Evolutionary conservation across 2,888 invertebrate species (phyloP).

Genomic region (Sericinus montela): DNA sequence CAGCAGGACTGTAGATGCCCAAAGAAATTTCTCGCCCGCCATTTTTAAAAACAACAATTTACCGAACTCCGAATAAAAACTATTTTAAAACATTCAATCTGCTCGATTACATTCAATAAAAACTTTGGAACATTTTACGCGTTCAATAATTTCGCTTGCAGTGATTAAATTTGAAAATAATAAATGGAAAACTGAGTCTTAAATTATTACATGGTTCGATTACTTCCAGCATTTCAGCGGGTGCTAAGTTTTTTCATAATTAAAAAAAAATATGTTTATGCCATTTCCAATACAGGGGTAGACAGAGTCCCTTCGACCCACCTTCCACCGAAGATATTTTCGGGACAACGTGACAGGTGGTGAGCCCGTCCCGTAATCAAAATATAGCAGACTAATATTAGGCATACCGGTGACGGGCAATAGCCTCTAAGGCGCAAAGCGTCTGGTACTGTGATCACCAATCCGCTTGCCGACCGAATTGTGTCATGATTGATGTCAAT

Average conservation of each 20-base stretch:
- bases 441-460: too few species aligned
- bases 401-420: too few species aligned
- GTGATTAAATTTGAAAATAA: conserved; percentile 19
- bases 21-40: conserved; percentile 57
- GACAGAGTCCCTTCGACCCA: too few species aligned
- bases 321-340: too few species aligned
- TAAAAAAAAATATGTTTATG: too few species aligned
- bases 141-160: background rate
- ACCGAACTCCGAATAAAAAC: background rate
- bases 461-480: too few species aligned
- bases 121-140: conserved; percentile 2
- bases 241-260: background rate
- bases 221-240: background rate
- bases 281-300: too few species aligned
- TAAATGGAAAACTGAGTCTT: conserved; percentile 14
- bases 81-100: conserved; percentile 5
- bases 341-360: too few species aligned
- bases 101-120: conserved; percentile 13
- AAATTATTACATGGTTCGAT: background rate
- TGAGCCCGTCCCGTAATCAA: too few species aligned
- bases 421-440: too few species aligned
- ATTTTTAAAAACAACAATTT: conserved; percentile 34
- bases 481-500: too few species aligned
- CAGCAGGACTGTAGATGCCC: conserved; percentile 56
- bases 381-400: too few species aligned